These are phyloP conservation scores for Synanthedon myopaeformis DNA, from an alignment of 2,888 invertebrate genomes.

Conservation along the genomic window DNA sequence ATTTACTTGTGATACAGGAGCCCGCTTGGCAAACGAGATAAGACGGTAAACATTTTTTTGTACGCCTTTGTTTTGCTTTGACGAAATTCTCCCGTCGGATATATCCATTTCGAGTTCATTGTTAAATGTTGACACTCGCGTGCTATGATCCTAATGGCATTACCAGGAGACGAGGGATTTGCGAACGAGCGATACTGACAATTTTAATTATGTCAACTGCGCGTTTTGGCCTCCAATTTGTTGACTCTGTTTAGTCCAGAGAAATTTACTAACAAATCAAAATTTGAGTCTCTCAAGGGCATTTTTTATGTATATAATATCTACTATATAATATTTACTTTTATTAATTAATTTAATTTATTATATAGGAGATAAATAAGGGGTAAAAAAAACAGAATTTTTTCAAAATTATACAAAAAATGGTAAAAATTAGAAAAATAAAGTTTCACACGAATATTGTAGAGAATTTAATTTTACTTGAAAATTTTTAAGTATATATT, in stretches of 20 bases:
- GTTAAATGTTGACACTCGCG: constrained; percentile 3
- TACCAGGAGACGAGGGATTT: not conserved
- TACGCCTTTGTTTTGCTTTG: constrained; percentile 1
- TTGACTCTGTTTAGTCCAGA: not conserved
- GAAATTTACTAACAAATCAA: no score
- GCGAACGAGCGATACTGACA: not conserved
- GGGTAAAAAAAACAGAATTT: no score
- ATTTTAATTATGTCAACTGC: not conserved
- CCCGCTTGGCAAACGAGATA: constrained; percentile 33
- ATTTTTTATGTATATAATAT: no score
- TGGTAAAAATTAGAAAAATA: no score
- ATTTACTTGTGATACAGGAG: constrained; percentile 20
- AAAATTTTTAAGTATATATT: no score
- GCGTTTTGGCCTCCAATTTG: not conserved
- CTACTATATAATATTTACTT: no score
- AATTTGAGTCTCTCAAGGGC: no score
- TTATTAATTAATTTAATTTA: no score
- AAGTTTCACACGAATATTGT: no score
- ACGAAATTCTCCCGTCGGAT: constrained; percentile 1
- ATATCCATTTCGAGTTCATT: not conserved
- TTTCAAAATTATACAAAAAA: no score
- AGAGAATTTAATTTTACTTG: no score
- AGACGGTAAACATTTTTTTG: constrained; percentile 9
- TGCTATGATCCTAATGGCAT: not conserved
- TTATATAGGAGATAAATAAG: no score